These are phyloP conservation scores for Diachasma alloeum DNA, from an alignment of 1,140 invertebrate species.

Conservation along the genomic window DNA sequence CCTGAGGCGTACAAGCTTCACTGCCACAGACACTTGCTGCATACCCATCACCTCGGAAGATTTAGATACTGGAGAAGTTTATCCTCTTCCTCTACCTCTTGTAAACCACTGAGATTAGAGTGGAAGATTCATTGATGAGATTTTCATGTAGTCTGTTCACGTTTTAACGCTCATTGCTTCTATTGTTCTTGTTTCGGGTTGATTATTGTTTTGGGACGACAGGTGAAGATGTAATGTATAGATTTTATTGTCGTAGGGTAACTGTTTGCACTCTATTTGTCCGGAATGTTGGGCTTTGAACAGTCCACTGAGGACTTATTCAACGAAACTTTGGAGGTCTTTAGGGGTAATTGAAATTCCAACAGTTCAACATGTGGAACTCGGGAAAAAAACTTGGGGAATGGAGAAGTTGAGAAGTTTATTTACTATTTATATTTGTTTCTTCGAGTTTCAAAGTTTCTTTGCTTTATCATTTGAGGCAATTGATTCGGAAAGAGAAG, in stretches of 20 bases:
- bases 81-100: background rate
- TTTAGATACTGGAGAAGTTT: background rate
- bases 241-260: no score
- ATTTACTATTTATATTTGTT: background rate
- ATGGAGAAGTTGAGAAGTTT: background rate
- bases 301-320: background rate
- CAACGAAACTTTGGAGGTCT: background rate
- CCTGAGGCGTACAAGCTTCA: background rate
- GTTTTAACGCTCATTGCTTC: background rate
- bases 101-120: background rate
- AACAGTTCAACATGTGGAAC: background rate
- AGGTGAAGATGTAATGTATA: no score
- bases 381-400: background rate
- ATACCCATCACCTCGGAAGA: slow-evolving; percentile 9
- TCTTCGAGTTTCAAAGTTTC: background rate
- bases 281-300: background rate
- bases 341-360: background rate
- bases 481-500: background rate
- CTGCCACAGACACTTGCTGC: slow-evolving; percentile 15
- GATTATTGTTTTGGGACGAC: background rate
- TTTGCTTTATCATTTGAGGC: background rate
- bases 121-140: background rate
- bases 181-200: background rate
- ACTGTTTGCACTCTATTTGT: no score
- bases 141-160: background rate